These are phyloP conservation scores for Brienomyrus longianalis DNA, from an alignment of 2,113 vertebrate species.

Conservation along the genomic window DNA sequence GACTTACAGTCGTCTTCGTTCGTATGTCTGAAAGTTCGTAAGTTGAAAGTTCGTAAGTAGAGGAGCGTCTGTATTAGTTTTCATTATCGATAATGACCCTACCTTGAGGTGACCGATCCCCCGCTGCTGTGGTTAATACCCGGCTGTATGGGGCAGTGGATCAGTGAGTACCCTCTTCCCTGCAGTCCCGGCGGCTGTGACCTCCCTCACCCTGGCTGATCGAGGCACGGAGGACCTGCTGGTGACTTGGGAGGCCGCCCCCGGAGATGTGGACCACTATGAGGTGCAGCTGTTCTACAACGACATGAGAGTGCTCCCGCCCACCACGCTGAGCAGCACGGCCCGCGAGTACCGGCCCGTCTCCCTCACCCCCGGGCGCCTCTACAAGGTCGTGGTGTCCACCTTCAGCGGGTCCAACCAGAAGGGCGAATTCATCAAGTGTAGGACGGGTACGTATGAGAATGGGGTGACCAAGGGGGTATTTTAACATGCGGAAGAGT, in stretches of 20 bases:
- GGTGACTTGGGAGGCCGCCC: slow-evolving; percentile 72
- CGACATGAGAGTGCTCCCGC: slow-evolving; percentile 79
- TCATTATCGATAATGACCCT: not conserved
- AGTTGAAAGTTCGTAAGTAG: too few relatives aligned
- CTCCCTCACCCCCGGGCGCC: slow-evolving; percentile 78
- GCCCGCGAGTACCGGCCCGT: slow-evolving; percentile 64
- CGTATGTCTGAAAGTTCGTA: too few relatives aligned
- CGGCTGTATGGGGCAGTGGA: not conserved
- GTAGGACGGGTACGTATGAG: slow-evolving; percentile 71
- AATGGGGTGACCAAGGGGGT: too few relatives aligned
- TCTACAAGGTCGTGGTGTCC: slow-evolving; percentile 89
- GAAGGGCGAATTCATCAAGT: slow-evolving; percentile 72
- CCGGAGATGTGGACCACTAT: slow-evolving; percentile 86
- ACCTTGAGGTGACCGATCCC: not conserved
- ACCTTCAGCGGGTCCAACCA: slow-evolving; percentile 82
- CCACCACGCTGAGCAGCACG: slow-evolving; percentile 64
- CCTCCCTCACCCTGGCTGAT: slow-evolving; percentile 61
- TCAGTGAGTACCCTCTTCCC: not conserved
- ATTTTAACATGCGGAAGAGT: not conserved
- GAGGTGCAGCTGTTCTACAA: slow-evolving; percentile 91
- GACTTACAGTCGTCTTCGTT: too few relatives aligned
- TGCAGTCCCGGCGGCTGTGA: slow-evolving; percentile 83
- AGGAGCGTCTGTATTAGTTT: not conserved
- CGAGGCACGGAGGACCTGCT: slow-evolving; percentile 71
- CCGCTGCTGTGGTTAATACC: not conserved